Conservation (phyloP, 2,797 vertebrate genomes). For the Sebastolobus alascanus region DNA sequence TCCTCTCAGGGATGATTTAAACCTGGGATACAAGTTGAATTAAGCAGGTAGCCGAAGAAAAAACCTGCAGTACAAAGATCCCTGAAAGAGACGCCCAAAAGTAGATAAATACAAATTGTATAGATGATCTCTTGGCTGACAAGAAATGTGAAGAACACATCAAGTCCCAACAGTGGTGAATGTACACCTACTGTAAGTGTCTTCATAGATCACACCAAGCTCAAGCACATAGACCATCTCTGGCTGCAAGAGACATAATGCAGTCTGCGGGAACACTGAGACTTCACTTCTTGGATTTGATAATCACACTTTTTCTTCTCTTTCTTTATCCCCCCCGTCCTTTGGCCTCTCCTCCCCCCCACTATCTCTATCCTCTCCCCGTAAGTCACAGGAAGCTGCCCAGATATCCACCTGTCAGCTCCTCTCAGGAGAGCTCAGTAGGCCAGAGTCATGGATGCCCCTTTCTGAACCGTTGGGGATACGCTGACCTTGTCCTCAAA, state of each 20-base stretch:
- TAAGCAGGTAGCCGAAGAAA: not conserved
- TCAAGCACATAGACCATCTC: not conserved
- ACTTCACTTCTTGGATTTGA: not conserved
- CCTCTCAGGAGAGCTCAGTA: conserved; percentile 48
- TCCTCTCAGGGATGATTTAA: too few species aligned
- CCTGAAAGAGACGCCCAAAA: not conserved
- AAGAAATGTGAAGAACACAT: not conserved
- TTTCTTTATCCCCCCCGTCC: not conserved
- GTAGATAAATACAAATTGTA: not conserved
- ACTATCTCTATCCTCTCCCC: not conserved
- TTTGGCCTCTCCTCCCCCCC: not conserved
- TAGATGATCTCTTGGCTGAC: not conserved
- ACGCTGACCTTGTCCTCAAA: conserved; percentile 54
- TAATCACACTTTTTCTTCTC: not conserved
- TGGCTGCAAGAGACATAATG: not conserved
- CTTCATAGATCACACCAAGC: not conserved
- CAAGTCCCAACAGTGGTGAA: not conserved
- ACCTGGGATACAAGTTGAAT: not conserved
- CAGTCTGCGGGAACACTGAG: not conserved
- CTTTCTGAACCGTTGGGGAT: conserved; percentile 23
- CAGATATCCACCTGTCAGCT: conserved; percentile 41
- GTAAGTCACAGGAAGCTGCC: not conserved
- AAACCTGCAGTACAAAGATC: not conserved
- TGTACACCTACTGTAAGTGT: not conserved
- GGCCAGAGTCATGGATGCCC: conserved; percentile 22